phyloP scores from a whole-genome alignment of 1,140 invertebrate genomes.

The Drosophila ercepeae region DNA sequence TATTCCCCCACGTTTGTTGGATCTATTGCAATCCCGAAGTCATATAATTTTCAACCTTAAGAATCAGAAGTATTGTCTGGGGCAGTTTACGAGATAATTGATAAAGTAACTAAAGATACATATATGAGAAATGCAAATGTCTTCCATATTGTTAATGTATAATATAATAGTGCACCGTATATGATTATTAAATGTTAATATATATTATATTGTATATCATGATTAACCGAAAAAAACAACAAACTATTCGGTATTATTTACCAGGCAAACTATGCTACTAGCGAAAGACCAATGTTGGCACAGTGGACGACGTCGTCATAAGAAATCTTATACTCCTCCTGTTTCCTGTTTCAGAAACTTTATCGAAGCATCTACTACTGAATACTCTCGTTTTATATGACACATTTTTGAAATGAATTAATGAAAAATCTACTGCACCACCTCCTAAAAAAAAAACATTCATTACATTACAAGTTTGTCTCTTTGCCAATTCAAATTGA shows the following conservation, averaged over 20 bases:
- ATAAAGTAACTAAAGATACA: slow-evolving; percentile 53
- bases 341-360: slow-evolving; percentile 21
- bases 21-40: slow-evolving; percentile 52
- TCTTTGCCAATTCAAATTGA: slow-evolving; percentile 34
- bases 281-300: slow-evolving; percentile 33
- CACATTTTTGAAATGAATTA: slow-evolving; percentile 33
- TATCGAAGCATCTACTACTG: slow-evolving; percentile 3
- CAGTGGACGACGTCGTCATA: slow-evolving; percentile 9
- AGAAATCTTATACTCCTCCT: slow-evolving; percentile 17
- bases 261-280: slow-evolving; percentile 25
- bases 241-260: slow-evolving; percentile 55
- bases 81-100: slow-evolving; percentile 45
- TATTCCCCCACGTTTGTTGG: slow-evolving; percentile 54
- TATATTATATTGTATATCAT: slow-evolving; percentile 13
- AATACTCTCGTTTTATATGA: slow-evolving; percentile 16
- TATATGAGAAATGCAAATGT: slow-evolving; percentile 79
- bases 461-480: slow-evolving; percentile 21
- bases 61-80: slow-evolving; percentile 27
- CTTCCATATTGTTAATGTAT: slow-evolving; percentile 82
- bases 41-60: slow-evolving; percentile 44
- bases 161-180: slow-evolving; percentile 55
- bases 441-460: slow-evolving; percentile 14
- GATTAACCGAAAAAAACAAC: slow-evolving; percentile 34
- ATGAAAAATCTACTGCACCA: slow-evolving; percentile 36
- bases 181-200: slow-evolving; percentile 55